Evolutionary conservation across 1,140 invertebrate genomes (phyloP), one percentile per base, ranked within the genome.

Genomic region (Pemphigus obesinymphae): DNA sequence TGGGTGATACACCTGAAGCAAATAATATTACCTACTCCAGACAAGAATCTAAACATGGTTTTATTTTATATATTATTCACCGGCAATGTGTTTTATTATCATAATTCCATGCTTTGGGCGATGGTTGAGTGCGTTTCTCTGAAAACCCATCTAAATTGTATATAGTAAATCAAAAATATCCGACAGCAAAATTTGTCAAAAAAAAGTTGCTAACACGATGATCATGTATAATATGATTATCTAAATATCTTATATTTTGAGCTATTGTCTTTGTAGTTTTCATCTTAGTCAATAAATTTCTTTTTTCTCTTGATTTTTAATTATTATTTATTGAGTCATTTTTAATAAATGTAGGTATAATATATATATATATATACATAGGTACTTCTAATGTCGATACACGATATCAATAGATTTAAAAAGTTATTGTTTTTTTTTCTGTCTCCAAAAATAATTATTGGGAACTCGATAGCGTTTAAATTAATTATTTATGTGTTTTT

Each of bases 151-250:
- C n/a, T n/a, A n/a, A n/a, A n/a, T n/a, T n/a, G 5, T 37, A 37
- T 61, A 61, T 80, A 43, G 76, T 80, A 80, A 63, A 80, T 80
- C 37, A 80, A 80, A 80, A 80, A 29, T 80, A 63, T 20, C 53
- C 13, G 55, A 29, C 37, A 61, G 29, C 34, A 80, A 80, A 63
- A 58, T 80, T 78, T 61, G 75, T 78, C 75, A 80, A 63, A 20
- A 23, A 76, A 63, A 31, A 31, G 48, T 4, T 23, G 29, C 73
- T 55, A 55, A 50, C 72, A 11, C 20, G 61, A 76, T 55, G 20
- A 53, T 76, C 34, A 11, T 45, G n/a, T n/a, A n/a, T n/a, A n/a
- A n/a, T n/a, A n/a, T n/a, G n/a, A n/a, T n/a, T n/a, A n/a, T n/a
- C n/a, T n/a, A n/a, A n/a, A n/a, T n/a, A n/a, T n/a, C n/a, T n/a